These are phyloP conservation scores for Prenolepis imparis DNA, from an alignment of 2,888 invertebrate genomes.

Conservation along the genomic window DNA sequence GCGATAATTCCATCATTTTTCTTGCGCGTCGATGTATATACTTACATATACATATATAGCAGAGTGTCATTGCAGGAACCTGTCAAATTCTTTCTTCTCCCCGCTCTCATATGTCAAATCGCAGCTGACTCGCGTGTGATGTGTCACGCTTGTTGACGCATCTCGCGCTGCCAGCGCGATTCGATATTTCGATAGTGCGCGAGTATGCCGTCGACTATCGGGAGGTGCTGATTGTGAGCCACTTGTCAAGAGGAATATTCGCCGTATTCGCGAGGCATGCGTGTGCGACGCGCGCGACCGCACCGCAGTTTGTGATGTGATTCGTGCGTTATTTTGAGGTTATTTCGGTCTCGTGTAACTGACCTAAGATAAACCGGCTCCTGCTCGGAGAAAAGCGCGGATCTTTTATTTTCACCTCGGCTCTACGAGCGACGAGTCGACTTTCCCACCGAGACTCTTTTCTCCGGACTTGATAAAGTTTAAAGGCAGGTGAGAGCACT, in stretches of 20 bases:
- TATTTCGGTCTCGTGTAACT: slow-evolving; percentile 80
- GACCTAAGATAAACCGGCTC: slow-evolving; percentile 77
- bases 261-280: slow-evolving; percentile 52
- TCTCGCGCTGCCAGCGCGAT: slow-evolving; percentile 63
- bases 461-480: neutral
- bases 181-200: slow-evolving; percentile 48
- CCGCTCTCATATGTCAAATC: neutral
- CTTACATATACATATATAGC: neutral
- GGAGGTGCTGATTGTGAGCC: slow-evolving; percentile 32
- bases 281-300: slow-evolving; percentile 64
- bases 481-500: neutral
- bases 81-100: neutral
- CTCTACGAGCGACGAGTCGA: slow-evolving; percentile 65
- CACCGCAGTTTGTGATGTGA: slow-evolving; percentile 70
- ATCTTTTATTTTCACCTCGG: slow-evolving; percentile 76
- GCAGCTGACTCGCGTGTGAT: slow-evolving; percentile 41
- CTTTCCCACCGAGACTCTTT: neutral
- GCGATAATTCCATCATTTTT: neutral
- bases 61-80: neutral
- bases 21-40: too few relatives aligned
- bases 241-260: slow-evolving; percentile 58
- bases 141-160: neutral
- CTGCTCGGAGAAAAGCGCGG: slow-evolving; percentile 51
- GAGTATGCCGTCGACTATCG: slow-evolving; percentile 45
- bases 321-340: slow-evolving; percentile 78